These are phyloP conservation scores for Sinodicranocentrus sp. DNA, from an alignment of 2,888 invertebrate genomes.

Conservation along the genomic window DNA sequence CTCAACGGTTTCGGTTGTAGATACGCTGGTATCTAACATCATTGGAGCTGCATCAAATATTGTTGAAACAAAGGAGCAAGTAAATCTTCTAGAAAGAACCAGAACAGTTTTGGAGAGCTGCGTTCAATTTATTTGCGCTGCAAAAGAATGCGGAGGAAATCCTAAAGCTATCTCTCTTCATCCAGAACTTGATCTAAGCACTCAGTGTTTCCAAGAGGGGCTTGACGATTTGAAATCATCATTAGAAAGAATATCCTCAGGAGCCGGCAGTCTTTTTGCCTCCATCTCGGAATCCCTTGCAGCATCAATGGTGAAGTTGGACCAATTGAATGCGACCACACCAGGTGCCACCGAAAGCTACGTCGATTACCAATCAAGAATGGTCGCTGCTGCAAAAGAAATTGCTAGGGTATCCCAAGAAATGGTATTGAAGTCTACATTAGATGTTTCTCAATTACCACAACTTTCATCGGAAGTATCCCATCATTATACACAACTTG, in stretches of 20 bases:
- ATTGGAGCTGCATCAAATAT: constrained; percentile 94
- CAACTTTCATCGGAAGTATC: constrained; percentile 92
- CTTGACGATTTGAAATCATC: constrained; percentile 89
- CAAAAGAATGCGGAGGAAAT: constrained; percentile 95
- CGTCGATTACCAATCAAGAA: constrained; percentile 97
- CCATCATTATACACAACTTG: constrained; percentile 90
- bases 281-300: constrained; percentile 91
- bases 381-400: constrained; percentile 96
- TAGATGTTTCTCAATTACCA: constrained; percentile 82
- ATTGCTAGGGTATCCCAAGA: constrained; percentile 95
- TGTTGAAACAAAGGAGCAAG: constrained; percentile 92
- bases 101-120: constrained; percentile 97
- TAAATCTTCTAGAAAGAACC: constrained; percentile 91
- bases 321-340: constrained; percentile 82
- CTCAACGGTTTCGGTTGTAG: constrained; percentile 85
- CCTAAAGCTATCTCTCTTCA: constrained; percentile 83
- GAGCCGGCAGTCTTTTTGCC: constrained; percentile 92
- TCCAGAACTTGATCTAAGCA: constrained; percentile 75
- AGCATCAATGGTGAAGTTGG: constrained; percentile 90
- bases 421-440: constrained; percentile 83
- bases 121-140: constrained; percentile 89
- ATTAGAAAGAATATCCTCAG: constrained; percentile 90
- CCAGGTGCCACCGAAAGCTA: constrained; percentile 83
- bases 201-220: constrained; percentile 83
- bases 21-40: constrained; percentile 90